Conservation (phyloP, 1,140 invertebrate genomes). For the Eumaeus atala region DNA sequence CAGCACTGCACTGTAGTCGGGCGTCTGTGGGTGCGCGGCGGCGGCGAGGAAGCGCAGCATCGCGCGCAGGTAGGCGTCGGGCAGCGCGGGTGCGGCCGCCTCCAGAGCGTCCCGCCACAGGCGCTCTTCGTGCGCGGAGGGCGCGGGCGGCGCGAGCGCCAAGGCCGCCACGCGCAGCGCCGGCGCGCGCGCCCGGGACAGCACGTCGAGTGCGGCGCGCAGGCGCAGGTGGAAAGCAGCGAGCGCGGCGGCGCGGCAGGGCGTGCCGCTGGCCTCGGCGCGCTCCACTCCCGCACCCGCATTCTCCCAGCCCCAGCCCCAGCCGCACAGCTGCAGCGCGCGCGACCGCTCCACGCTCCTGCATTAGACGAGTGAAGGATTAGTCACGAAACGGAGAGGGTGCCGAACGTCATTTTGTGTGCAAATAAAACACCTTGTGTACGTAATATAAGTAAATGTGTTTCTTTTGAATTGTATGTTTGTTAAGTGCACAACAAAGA, state of each 20-base stretch:
- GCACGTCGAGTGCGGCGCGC: conserved; percentile 87
- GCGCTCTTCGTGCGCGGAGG: conserved; percentile 75
- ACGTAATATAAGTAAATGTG: too few relatives aligned
- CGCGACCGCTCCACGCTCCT: conserved; percentile 86
- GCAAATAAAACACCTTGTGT: too few relatives aligned
- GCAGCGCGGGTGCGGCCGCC: conserved; percentile 85
- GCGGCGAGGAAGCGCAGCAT: conserved; percentile 94
- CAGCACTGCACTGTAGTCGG: conserved; percentile 60
- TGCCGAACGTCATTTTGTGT: too few relatives aligned
- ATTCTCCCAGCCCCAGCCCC: conserved; percentile 83
- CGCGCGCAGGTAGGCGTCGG: conserved; percentile 92
- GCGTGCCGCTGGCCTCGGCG: conserved; percentile 79
- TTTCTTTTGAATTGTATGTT: too few relatives aligned
- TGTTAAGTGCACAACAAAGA: too few relatives aligned
- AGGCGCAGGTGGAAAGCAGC: conserved; percentile 93
- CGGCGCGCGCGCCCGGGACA: conserved; percentile 75
- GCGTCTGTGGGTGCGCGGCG: conserved; percentile 24
- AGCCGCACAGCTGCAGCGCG: conserved; percentile 90
- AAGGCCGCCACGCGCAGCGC: conserved; percentile 86
- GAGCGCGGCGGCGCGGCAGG: conserved; percentile 91
- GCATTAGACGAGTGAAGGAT: conserved; percentile 18
- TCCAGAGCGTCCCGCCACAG: conserved; percentile 87
- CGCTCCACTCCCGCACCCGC: conserved; percentile 75
- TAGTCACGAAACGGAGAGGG: too few relatives aligned
- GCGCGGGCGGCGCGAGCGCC: conserved; percentile 90